phyloP scores from a whole-genome alignment of 2,888 invertebrate species.

The Tachina fera region DNA sequence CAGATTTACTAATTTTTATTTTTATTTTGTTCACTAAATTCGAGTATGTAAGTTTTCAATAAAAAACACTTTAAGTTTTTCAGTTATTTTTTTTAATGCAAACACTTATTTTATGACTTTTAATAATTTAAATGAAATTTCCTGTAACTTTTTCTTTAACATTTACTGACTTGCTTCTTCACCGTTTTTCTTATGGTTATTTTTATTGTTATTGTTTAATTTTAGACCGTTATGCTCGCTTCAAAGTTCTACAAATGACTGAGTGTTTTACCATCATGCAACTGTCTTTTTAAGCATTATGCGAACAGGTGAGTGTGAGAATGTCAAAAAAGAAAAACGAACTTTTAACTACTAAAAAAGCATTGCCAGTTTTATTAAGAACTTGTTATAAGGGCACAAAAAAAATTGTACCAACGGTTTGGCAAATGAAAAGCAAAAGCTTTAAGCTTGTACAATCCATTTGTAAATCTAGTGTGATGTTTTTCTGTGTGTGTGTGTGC shows the following conservation, averaged over 20 bases:
- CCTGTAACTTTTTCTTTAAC: constrained; percentile 5
- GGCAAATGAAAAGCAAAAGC: too few species aligned
- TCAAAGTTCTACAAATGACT: constrained; percentile 76
- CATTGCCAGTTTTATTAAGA: constrained; percentile 48
- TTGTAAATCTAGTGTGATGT: too few species aligned
- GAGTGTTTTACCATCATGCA: constrained; percentile 63
- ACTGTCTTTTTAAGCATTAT: constrained; percentile 71
- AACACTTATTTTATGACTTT: constrained; percentile 21
- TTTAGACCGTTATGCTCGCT: constrained; percentile 68
- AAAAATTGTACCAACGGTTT: neutral
- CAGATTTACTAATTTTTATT: too few species aligned
- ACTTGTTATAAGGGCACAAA: neutral
- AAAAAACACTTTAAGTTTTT: constrained; percentile 3
- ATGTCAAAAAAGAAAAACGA: constrained; percentile 13
- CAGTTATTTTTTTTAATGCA: constrained; percentile 10
- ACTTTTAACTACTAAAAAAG: constrained; percentile 62
- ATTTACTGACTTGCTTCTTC: constrained; percentile 11
- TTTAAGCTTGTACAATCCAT: too few species aligned
- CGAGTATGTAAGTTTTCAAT: too few species aligned
- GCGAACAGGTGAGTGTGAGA: constrained; percentile 57
- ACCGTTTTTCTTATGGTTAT: neutral
- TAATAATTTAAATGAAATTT: neutral
- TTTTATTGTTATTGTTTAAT: neutral
- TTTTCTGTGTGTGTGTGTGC: too few species aligned
- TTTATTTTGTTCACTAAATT: neutral